Conservation (phyloP, 2,888 invertebrate genomes). For the Sarcophaga variegata region DNA sequence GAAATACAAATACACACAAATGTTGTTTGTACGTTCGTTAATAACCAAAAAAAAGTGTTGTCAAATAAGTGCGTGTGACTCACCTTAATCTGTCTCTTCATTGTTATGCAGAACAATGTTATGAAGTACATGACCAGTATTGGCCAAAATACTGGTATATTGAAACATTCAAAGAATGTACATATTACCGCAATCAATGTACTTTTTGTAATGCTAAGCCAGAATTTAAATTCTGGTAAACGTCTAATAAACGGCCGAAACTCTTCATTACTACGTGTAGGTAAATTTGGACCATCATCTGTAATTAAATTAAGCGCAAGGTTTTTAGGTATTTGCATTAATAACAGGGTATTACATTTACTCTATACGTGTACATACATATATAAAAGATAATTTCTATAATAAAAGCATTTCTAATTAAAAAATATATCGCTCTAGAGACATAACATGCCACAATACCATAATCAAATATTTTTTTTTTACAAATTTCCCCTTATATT, state of each 20-base stretch:
- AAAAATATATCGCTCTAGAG: too few species aligned
- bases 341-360: too few species aligned
- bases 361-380: too few species aligned
- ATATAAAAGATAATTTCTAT: too few species aligned
- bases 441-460: too few species aligned
- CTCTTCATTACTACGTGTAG: conserved; percentile 97
- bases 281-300: conserved; percentile 92
- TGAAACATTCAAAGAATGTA: conserved; percentile 98
- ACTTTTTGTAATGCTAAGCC: conserved; percentile 98
- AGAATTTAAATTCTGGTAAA: conserved; percentile 99
- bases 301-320: conserved; percentile 54
- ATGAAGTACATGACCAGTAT: conserved; percentile 99
- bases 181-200: conserved; percentile 94
- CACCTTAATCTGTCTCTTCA: conserved; percentile 99
- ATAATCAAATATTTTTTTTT: too few species aligned
- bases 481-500: too few species aligned
- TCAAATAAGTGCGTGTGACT: conserved; percentile 70
- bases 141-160: conserved; percentile 99
- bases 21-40: background rate
- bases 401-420: too few species aligned
- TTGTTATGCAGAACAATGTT: conserved; percentile 98
- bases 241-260: conserved; percentile 98
- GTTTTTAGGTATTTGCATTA: too few species aligned
- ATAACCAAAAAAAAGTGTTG: background rate
- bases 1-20: conserved; percentile 22